Base-by-base conservation (phyloP, 2,797 vertebrate genomes). In the Tenualosa ilisha region DNA sequence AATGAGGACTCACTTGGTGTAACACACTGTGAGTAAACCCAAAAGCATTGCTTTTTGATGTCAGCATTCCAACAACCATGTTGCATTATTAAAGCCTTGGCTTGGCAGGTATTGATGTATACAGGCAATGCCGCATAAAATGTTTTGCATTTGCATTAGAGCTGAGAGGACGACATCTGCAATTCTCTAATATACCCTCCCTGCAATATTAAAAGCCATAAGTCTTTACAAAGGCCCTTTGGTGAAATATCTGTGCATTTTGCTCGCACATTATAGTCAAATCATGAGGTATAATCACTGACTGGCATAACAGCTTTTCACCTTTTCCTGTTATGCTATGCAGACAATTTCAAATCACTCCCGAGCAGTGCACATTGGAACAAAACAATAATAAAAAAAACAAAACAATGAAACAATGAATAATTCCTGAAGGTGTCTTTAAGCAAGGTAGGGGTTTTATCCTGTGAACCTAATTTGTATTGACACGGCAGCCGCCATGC, bases 381-480 rank as follows among this genome's bases (percentile, higher is more conserved):
- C 5, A 22, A 46, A 75, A 75, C 13, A 54, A 17, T 15, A 54
- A 17, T 15, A 56, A 56, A 2, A 20, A 22, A 56, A 56, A 8
- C 7, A 51, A 51, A 51, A 51, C 20, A 56, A 22, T 56, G 20
- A 43, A 31, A 75, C 37, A 9, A 13, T 43, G 40, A 79, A 79
- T 43, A 46, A 43, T 79, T 79, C 72, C 72, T 79, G 72, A 79
- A 79, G 72, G 72, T 79, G 72, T 79, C 72, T 79, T 79, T 79
- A 17, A 79, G 6, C 12, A 20, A 46, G 37, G 37, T 22, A 56
- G 40, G 72, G 72, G 37, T 17, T 43, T 79, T 79, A 46, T 79
- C 37, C 40, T 20, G 72, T 46, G 72, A 79, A 79, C 72, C 72
- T 79, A 43, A 84, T 79, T 84, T 85, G 84, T 85, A 46, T 63